Base-by-base conservation (phyloP, 2,113 vertebrate species). In the Chascanopsetta lugubris region DNA sequence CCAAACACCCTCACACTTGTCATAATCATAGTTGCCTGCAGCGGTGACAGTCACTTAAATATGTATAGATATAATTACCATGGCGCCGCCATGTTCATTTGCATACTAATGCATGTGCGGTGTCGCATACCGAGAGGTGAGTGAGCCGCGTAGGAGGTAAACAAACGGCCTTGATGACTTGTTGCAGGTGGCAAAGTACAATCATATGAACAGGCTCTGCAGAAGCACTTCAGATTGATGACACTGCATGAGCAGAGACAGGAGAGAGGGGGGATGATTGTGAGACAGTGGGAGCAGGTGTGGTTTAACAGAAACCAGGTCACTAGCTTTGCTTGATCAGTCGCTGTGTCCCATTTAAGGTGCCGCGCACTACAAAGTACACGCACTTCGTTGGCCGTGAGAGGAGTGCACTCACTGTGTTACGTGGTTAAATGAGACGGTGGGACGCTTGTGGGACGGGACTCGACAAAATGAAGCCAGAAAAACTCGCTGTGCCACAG, bases 11-110 rank as follows among this genome's bases (percentile, higher is more conserved):
- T 60, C 36, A 54, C 43, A 47, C 46, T 63, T 45, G 21, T 57
- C 38, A 43, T 70, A 65, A 72, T 60, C 36, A 71, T n/a, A 60
- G 61, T 5, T 63, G 42, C 46, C 56, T 59, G 40, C 55, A 34
- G 61, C 61, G 32, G 11, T 12, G 1, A 30, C 58, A 42, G 32
- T 60, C 11, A 24, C 56, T 63, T 53, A 50, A 63, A 65, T 62
- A 59, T 68, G 43, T 25, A 72, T 29, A 20, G 40, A 55, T 48
- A 22, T 46, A 56, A 68, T 51, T 24, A 54, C 4, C 27, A 20
- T 57, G 10, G 45, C 48, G 20, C 32, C 8, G 10, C 6, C 8
- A 43, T 25, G 32, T 13, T 53, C 6, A 82, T 61, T 68, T 48
- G 53, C n/a, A 8, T 26, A 48, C 20, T 22, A 32, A 49, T 57